Evolutionary conservation across 2,113 vertebrate genomes (phyloP), one percentile per base, ranked within the genome.

Genomic region (Xyliphius kryptos): DNA sequence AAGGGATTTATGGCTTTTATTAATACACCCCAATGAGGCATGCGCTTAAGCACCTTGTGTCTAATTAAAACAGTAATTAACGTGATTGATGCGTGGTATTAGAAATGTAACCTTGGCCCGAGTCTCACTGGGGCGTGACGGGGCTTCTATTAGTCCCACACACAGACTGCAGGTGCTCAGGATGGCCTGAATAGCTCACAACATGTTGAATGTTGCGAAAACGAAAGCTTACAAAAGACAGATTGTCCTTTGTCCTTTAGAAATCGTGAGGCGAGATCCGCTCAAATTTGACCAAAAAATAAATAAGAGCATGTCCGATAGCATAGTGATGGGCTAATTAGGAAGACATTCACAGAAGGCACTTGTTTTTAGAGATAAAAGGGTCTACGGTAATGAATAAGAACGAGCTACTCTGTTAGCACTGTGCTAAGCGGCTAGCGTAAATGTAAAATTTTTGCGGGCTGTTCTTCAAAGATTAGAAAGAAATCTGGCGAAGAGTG

Each of bases 31-130:
- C 50, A 19, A 21, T 56, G 66, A 73, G 71, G 22, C 61, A 38
- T 47, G 54, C 54, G 56, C 66, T 73, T 73, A 69, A 65, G 56
- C 61, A 52, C 50, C 64, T 73, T 47, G 21, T 47, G 59, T 66
- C 59, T 73, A 69, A 69, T 69, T 66, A 73, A 69, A 66, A 71
- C 52, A 65, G 61, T 51, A 68, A 68, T 74, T 68, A 74, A 63
- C 49, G 9, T 60, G 69, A 63, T 66, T 54, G 69, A 68, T 70
- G 54, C 40, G 1, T 47, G 19, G 65, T 36, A 50, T 67, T 67
- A 67, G 43, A 58, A 47, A 21, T n/a, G 50, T 65, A 64, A 68
- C 56, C 66, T 57, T 64, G 47, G 54, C 40, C 52, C 38, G 16
- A 37, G 72, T 20, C 48, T 50, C 57, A 10, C 37, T 60, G 60